phyloP scores from a whole-genome alignment of 2,888 invertebrate genomes.

The Diarsia brunnea region DNA sequence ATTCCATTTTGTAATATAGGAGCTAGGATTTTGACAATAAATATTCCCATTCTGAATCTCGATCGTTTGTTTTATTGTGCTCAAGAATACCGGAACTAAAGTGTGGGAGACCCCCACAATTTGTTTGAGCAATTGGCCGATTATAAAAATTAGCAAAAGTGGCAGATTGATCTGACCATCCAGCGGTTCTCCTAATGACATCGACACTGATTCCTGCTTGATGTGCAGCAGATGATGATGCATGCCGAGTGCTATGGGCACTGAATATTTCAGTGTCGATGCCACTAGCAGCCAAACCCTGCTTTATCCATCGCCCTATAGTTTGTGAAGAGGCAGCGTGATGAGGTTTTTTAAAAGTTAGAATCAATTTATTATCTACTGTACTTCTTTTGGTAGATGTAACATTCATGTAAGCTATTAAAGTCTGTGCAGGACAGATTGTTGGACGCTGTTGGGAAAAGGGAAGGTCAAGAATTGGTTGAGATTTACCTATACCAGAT shows the following conservation, averaged over 20 bases:
- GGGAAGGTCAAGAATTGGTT: constrained; percentile 12
- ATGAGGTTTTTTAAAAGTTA: constrained; percentile 8
- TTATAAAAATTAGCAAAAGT: constrained; percentile 12
- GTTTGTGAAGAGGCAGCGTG: constrained; percentile 3
- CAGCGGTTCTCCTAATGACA: not conserved
- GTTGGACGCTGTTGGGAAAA: constrained; percentile 8
- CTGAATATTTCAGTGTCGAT: constrained; percentile 5
- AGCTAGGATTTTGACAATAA: too few species aligned
- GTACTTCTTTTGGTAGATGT: constrained; percentile 4
- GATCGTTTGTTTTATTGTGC: too few species aligned
- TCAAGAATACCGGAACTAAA: too few species aligned
- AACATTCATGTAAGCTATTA: constrained; percentile 11
- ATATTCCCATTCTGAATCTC: too few species aligned
- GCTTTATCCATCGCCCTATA: constrained; percentile 9
- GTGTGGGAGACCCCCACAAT: too few species aligned
- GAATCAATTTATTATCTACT: constrained; percentile 3
- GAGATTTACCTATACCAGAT: constrained; percentile 6
- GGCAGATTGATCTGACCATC: constrained; percentile 8
- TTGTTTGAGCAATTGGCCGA: constrained; percentile 4
- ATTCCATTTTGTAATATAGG: too few species aligned
- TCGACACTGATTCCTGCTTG: not conserved
- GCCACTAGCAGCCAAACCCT: constrained; percentile 4
- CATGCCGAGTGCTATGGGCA: constrained; percentile 4
- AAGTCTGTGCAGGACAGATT: constrained; percentile 7
- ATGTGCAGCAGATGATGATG: not conserved